A percentile compares a stretch with the other conserved stretches of the same genome.
Evolutionary conservation across 1,140 invertebrate genomes (phyloP).

Genomic region (Patella vulgata): DNA sequence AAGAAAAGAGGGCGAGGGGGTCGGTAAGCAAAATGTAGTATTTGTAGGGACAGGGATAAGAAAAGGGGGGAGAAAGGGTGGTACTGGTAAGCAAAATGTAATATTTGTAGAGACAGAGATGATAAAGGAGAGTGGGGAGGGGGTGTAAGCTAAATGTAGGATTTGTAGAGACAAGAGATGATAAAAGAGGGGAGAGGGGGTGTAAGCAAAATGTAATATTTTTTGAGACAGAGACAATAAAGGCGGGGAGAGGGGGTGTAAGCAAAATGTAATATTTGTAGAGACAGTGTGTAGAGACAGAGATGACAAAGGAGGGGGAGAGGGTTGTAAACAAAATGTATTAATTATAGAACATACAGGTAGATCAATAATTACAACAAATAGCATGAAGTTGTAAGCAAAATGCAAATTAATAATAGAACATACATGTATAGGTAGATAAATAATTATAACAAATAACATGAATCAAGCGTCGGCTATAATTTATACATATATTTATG

Average conservation of each 20-base stretch:
- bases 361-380: too few relatives aligned
- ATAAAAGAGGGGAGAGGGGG: constrained; percentile 2
- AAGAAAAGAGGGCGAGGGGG: neutral
- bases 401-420: too few relatives aligned
- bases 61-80: constrained; percentile 11
- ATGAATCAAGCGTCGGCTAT: too few relatives aligned
- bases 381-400: too few relatives aligned
- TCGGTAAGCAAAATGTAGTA: neutral
- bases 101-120: neutral
- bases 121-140: neutral
- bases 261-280: neutral
- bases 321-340: neutral
- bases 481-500: too few relatives aligned
- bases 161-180: neutral
- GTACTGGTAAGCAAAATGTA: neutral
- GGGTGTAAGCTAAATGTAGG: neutral
- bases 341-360: too few relatives aligned
- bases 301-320: neutral
- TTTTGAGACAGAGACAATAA: neutral
- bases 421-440: too few relatives aligned
- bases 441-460: too few relatives aligned
- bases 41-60: neutral
- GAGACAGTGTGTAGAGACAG: neutral
- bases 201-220: neutral
- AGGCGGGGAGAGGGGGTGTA: constrained; percentile 7